Evolutionary conservation across 2,113 vertebrate genomes (phyloP), one percentile per base, ranked within the genome.

Genomic region (Addax nasomaculatus): DNA sequence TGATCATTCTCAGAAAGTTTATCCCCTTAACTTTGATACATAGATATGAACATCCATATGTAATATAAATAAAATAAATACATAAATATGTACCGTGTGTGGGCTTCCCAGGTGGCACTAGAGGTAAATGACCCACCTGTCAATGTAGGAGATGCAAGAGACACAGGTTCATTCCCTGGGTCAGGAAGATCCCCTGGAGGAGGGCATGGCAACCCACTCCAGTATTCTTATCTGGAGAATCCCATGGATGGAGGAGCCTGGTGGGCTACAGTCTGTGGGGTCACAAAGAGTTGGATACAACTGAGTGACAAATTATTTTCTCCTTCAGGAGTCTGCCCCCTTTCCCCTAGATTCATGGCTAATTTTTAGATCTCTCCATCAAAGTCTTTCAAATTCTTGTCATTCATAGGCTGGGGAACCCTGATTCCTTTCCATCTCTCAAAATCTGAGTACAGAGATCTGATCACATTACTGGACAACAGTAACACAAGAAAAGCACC

Each of bases 221-320:
- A 76, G 23, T 76, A 39, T 27, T 76, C 70, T 43, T 27, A 6
- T 39, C 36, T 43, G 70, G 39, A 76, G 70, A 43, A 14, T 27
- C 70, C 70, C 36, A 14, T 27, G 70, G 39, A 76, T 6, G 6
- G 39, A 76, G 23, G 70, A 43, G 70, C 6, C 70, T 76, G 36
- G 39, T 39, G 12, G 39, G 39, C 23, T 76, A 7, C 70, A 76
- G 39, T 76, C 70, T 19, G 5, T 27, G 21, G 70, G 36, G 6
- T 76, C 70, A 27, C 70, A 43, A 73, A 76, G 36, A 15, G 12
- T 25, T 7, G 6, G 6, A 43, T 23, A 43, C 70, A 14, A 76
- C 39, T 27, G 36, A 43, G 23, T 7, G 12, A 43, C 36, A 43
- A 92, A 92, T 94, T 45, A 70, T 60, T 96, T 88, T 29, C 45